Percentiles rank a stretch among this genome's conserved stretches.
Evolutionary conservation across 2,888 invertebrate genomes (phyloP).

Genomic region (Uropetala carovei): DNA sequence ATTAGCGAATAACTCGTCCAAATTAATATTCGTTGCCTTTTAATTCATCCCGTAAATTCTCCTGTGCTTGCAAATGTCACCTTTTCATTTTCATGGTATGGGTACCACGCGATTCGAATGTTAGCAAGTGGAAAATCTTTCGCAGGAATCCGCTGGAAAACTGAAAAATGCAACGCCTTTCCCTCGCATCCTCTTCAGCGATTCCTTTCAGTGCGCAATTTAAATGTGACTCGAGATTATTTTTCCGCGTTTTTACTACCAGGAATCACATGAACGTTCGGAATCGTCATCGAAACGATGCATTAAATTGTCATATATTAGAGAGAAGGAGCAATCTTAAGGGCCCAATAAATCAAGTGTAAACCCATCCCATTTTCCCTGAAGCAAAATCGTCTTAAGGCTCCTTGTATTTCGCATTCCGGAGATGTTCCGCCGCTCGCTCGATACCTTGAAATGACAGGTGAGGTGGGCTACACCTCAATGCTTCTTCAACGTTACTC

Average conservation of each 20-base stretch:
- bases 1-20: no score
- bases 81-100: background rate
- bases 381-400: background rate
- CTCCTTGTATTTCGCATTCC: slow-evolving; percentile 55
- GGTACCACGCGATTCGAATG: background rate
- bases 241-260: background rate
- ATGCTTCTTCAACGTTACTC: background rate
- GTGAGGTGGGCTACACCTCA: slow-evolving; percentile 45
- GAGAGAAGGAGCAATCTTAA: background rate
- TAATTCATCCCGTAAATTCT: no score
- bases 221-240: background rate
- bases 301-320: slow-evolving; percentile 31
- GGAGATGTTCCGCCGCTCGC: background rate
- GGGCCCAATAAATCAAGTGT: slow-evolving; percentile 6
- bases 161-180: background rate
- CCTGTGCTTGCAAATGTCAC: no score
- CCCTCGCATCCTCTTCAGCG: background rate
- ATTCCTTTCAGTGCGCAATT: background rate
- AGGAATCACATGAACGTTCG: background rate
- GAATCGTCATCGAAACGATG: background rate
- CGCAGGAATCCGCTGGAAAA: background rate
- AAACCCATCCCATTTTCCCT: slow-evolving; percentile 31
- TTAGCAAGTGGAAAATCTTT: background rate
- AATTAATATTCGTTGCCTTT: no score
- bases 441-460: slow-evolving; percentile 58